A percentile compares a stretch with the other conserved stretches of the same genome.
Evolutionary conservation across 2,888 invertebrate genomes (phyloP).

Genomic region (Thereva nobilitata): DNA sequence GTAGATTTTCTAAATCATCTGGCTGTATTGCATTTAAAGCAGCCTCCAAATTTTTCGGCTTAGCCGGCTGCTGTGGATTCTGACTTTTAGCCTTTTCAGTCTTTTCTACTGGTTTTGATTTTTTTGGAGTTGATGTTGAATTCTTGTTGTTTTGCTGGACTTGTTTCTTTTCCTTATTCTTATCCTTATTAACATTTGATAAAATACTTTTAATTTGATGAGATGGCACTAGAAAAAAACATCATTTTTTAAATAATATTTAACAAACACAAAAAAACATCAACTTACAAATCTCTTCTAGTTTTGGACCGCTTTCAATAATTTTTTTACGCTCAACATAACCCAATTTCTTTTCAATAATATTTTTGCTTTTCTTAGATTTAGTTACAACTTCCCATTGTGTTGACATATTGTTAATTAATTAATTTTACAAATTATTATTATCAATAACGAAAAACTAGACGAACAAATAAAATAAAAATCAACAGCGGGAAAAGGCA

Average conservation of each 20-base stretch:
- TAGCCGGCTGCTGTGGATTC: conserved; percentile 42
- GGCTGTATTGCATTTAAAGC: conserved; percentile 60
- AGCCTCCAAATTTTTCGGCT: conserved; percentile 52
- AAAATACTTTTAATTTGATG: conserved; percentile 71
- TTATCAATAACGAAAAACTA: no score
- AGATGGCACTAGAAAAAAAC: conserved; percentile 64
- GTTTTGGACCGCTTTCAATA: conserved; percentile 68
- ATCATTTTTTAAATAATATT: conserved; percentile 5
- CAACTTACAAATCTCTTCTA: conserved; percentile 75
- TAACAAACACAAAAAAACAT: background rate
- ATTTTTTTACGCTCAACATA: conserved; percentile 60
- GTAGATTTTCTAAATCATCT: conserved; percentile 61
- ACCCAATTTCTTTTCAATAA: conserved; percentile 57
- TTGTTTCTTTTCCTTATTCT: conserved; percentile 56
- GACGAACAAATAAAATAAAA: no score
- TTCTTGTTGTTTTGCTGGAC: conserved; percentile 36
- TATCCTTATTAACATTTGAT: conserved; percentile 66
- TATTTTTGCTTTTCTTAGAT: conserved; percentile 63
- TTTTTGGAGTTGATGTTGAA: conserved; percentile 45
- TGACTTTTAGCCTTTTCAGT: conserved; percentile 33
- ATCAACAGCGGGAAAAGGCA: no score
- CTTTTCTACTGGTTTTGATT: conserved; percentile 29
- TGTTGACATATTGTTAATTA: conserved; percentile 58
- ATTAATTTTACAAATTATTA: no score
- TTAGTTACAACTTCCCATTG: conserved; percentile 76